Conservation (phyloP, 2,113 vertebrate genomes). For the Pampusana beccarii region DNA sequence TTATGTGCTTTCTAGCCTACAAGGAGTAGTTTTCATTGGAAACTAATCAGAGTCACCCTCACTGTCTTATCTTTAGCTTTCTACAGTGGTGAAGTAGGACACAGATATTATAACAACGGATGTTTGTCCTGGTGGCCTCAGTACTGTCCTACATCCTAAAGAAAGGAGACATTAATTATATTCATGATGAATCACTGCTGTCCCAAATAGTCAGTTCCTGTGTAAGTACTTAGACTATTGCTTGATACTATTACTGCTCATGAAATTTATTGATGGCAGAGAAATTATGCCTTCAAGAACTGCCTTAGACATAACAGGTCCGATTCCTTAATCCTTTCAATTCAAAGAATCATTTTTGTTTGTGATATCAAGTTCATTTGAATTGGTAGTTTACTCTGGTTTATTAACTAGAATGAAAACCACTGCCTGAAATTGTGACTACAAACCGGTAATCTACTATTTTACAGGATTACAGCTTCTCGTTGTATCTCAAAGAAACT, state of each 20-base stretch:
- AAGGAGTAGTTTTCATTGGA: background rate
- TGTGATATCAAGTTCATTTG: background rate
- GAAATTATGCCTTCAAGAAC: background rate
- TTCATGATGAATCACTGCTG: background rate
- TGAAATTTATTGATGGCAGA: background rate
- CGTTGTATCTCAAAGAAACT: background rate
- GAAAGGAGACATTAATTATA: background rate
- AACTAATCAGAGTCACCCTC: background rate
- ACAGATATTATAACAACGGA: background rate
- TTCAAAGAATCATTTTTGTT: background rate
- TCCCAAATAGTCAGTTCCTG: background rate
- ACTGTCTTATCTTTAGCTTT: background rate
- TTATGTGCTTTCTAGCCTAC: background rate
- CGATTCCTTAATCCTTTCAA: background rate
- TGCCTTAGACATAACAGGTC: background rate
- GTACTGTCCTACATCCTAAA: background rate
- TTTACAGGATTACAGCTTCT: background rate
- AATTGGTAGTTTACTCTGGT: background rate
- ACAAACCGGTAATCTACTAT: background rate
- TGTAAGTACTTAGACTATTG: background rate
- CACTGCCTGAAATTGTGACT: background rate
- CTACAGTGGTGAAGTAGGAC: background rate
- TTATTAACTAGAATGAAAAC: background rate
- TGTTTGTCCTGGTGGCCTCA: background rate
- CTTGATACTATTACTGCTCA: background rate